Conservation (phyloP, 1,140 invertebrate genomes). For the Sycophaga agraensis region DNA sequence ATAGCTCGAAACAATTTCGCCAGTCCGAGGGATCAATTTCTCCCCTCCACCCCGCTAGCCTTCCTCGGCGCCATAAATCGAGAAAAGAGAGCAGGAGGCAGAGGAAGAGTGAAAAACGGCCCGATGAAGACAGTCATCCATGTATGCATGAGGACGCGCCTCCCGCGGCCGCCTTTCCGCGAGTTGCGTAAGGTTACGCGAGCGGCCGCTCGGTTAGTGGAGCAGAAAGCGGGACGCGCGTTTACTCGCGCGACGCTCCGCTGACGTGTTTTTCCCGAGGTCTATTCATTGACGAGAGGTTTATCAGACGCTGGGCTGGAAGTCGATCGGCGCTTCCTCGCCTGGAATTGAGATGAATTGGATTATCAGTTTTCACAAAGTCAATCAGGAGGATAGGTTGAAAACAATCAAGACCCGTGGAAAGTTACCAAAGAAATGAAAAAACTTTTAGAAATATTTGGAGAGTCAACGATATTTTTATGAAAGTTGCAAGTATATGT, state of each 20-base stretch:
- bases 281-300: conserved; percentile 29
- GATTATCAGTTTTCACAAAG: no score
- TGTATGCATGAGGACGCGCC: conserved; percentile 47
- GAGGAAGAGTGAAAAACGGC: conserved; percentile 44
- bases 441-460: no score
- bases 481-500: no score
- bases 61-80: not conserved
- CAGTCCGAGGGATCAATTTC: not conserved
- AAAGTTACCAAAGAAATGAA: no score
- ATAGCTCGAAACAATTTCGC: no score
- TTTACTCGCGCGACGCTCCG: not conserved
- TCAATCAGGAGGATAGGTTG: no score
- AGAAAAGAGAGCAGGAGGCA: not conserved
- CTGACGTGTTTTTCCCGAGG: not conserved
- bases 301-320: no score
- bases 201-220: conserved; percentile 38
- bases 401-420: no score
- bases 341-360: no score
- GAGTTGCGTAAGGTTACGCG: conserved; percentile 48
- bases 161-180: conserved; percentile 39
- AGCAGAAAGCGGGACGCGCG: conserved; percentile 41
- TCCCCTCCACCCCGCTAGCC: not conserved
- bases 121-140: conserved; percentile 51
- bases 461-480: no score
- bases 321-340: no score